Evolutionary conservation across 2,113 vertebrate genomes (phyloP), one percentile per base, ranked within the genome.

Genomic region (Rhea pennata): DNA sequence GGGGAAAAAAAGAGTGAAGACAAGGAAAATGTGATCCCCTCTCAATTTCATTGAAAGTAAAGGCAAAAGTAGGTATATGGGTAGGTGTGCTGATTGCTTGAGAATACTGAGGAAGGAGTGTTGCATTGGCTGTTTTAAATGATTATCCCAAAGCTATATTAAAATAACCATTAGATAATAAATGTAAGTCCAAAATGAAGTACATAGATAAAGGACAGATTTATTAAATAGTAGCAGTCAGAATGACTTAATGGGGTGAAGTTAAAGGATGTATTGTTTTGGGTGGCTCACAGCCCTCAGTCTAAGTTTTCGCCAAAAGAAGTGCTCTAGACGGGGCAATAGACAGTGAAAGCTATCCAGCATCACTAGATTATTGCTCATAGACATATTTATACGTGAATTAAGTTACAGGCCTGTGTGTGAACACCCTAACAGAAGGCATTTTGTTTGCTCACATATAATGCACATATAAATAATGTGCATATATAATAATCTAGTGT

Each of bases 321-420:
- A 82, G 24, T 46, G 31, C n/a, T 61, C 81, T 54, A 67, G 46
- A 36, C 19, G 9, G 5, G 15, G 21, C 84, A 89, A 12, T 10
- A 74, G 61, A 10, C 14, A 59, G 46, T 17, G 51, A 50, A 50
- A 91, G 39, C 16, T 10, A 2, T 15, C 27, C 8, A 5, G 27
- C 44, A 0, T 20, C 23, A 67, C 24, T 44, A 23, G 31, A 9
- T 51, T 54, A 29, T 46, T 46, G 13, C 61, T 19, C 3, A 3
- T 26, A 39, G 78, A 22, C 64, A 8, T 19, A 5, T 92, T 75
- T 65, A 12, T 39, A 5, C 39, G 15, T 80, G 36, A 54, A 17
- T 74, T n/a, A 48, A 5, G 1, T 71, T 62, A 15, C 0, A 44
- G 61, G 40, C 24, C 6, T 1, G 5, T 40, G 24, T 39, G 42